Evolutionary conservation across 1,140 invertebrate genomes (phyloP), one percentile per base, ranked within the genome.

Genomic region (Philopotamus ludificatus): DNA sequence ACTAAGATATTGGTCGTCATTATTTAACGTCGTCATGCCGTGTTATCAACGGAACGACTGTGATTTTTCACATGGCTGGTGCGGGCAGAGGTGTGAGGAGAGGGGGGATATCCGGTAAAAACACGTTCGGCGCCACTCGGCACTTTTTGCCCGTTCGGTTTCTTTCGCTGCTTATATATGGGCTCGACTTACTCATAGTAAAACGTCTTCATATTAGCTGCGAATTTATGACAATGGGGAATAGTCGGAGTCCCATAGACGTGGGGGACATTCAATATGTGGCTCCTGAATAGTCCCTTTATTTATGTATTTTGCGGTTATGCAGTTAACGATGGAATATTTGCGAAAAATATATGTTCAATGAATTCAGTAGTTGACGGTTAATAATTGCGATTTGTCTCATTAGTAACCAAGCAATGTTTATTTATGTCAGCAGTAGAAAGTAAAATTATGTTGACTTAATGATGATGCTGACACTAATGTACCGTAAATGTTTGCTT

Each of bases 1-100:
- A 65, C 67, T 69, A 64, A 69, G 59, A 69, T 69, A 69, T 69
- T 65, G 63, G 57, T 54, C 62, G 63, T 65, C 67, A 69, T 69
- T 69, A 69, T 69, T 69, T 69, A 69, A 69, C 53, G 67, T 69
- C 67, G 63, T 63, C 63, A 51, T 65, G 63, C 15, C 41, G 44
- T 47, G 67, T 65, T 69, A 69, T 69, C 67, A 69, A 51, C 44
- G 53, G 53, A 69, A 69, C 67, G 67, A 69, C 62, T 47, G 63
- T 60, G 63, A 69, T 69, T 69, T 69, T 69, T 69, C 67, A 69
- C 63, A 49, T 57, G 51, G 59, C 41, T 54, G 61, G 61, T 64
- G 47, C 59, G 61, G 57, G 54, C 23, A 22, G 21, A n/a, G 20
- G 20, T 25, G 22, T 22, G 10, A 18, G 10, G 47, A 21, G 20